Evolutionary conservation across 2,888 invertebrate species (phyloP).

Genomic region (Abrostola triplasia): DNA sequence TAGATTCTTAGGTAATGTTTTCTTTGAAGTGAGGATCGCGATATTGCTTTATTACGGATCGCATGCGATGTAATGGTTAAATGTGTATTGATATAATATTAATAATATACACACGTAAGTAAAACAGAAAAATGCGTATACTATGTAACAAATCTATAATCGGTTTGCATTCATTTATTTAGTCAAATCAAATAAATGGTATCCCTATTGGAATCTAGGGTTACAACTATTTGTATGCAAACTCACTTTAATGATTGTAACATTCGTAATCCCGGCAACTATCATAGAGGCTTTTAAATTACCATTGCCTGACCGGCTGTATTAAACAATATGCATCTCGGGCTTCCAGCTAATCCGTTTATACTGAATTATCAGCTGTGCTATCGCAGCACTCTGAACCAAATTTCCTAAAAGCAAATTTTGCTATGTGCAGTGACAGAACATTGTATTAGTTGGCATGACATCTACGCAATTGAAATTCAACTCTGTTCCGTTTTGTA

Average conservation of each 20-base stretch:
- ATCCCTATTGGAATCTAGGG: not conserved
- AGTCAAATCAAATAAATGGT: constrained; percentile 19
- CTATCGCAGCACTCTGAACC: constrained; percentile 64
- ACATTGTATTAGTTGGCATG: constrained; percentile 68
- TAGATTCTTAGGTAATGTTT: constrained; percentile 68
- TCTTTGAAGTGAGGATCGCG: constrained; percentile 55
- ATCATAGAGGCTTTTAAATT: constrained; percentile 61
- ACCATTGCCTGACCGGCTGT: constrained; percentile 49
- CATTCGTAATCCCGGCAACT: constrained; percentile 41
- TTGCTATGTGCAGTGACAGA: constrained; percentile 71
- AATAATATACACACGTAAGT: not conserved
- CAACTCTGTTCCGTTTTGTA: constrained; percentile 63
- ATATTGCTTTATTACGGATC: constrained; percentile 59
- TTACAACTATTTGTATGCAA: not conserved
- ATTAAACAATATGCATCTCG: constrained; percentile 68
- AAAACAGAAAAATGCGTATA: not conserved
- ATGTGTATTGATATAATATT: constrained; percentile 5
- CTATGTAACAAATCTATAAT: constrained; percentile 6
- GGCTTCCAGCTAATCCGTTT: constrained; percentile 68
- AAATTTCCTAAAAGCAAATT: constrained; percentile 78
- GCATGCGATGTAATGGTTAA: constrained; percentile 26
- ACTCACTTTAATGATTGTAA: constrained; percentile 47
- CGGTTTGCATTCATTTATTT: constrained; percentile 7
- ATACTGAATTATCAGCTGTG: constrained; percentile 74
- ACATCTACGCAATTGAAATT: constrained; percentile 59